Evolutionary conservation across 2,113 vertebrate genomes (phyloP), one percentile per base, ranked within the genome.

Genomic region (Gobius niger): DNA sequence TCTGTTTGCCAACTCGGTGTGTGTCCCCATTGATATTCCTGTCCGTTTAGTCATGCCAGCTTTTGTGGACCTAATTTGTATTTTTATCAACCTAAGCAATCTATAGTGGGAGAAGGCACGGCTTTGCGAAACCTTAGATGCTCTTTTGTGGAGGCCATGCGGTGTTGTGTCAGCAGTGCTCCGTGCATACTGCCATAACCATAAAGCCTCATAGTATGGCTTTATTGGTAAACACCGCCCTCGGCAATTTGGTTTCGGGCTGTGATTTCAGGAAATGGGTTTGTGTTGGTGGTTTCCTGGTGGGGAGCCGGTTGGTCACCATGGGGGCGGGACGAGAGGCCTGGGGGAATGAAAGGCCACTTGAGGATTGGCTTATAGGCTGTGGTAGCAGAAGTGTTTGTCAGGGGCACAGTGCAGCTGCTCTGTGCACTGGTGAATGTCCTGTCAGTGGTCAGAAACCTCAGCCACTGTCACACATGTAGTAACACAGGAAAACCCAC

Each of bases 201-300:
- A 57, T 70, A 72, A 72, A 80, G 79, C 69, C 70, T 70, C 73
- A 54, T 63, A 69, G 72, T 47, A 4, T 73, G 73, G 74, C 75
- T 70, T 79, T 76, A 68, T 78, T 86, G 83, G 85, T 88, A 72
- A 83, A 85, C 54, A 64, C 80, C 41, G 62, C 62, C 84, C 53
- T 76, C 57, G 52, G 14, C 49, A 4, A 44, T 76, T 53, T 9
- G 49, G 64, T 82, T 89, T 75, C 75, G 75, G 87, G 76, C 70
- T 70, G 63, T 76, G n/a, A 75, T 75, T 76, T 82, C 75, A 86
- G 88, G 86, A 89, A 88, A 83, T 85, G 67, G 84, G 78, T 81
- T 89, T 83, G 76, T 86, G 82, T 85, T 47, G 80, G 88, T 85
- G 87, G 90, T 89, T 90, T 90, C 68, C 82, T 74, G 76, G 64